These are phyloP conservation scores for Hemichromis elongatus DNA, from an alignment of 2,113 vertebrate species.

Conservation along the genomic window DNA sequence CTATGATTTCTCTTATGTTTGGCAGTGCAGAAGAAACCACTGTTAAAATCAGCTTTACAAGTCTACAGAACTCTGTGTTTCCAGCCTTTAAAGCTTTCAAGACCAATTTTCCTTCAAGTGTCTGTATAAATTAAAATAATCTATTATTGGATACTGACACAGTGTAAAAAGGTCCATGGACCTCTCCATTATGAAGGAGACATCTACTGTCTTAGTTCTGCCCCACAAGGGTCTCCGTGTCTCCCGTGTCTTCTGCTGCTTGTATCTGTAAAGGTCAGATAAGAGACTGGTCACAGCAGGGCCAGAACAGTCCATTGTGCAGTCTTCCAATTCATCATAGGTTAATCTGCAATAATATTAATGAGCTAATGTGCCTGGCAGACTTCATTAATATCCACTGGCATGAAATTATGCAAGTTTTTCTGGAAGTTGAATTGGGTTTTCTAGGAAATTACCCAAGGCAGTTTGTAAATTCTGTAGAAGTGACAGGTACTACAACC, in stretches of 20 bases:
- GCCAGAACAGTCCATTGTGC: constrained; percentile 50
- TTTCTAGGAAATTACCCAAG: constrained; percentile 18
- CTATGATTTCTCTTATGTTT: not conserved
- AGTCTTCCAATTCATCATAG: constrained; percentile 49
- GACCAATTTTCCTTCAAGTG: constrained; percentile 9
- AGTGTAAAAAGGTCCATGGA: constrained; percentile 29
- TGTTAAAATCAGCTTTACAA: not conserved
- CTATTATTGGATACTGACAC: constrained; percentile 37
- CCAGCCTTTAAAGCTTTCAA: constrained; percentile 9
- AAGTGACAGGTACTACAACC: not conserved
- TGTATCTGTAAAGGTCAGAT: constrained; percentile 67
- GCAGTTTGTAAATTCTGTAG: constrained; percentile 4
- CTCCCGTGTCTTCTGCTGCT: constrained; percentile 40
- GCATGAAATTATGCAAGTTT: constrained; percentile 32
- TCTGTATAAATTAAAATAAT: constrained; percentile 40
- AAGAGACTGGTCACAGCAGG: constrained; percentile 55
- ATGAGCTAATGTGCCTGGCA: constrained; percentile 50
- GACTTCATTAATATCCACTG: constrained; percentile 49
- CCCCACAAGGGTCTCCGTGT: constrained; percentile 27
- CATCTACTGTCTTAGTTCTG: constrained; percentile 31
- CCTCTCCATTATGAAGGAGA: constrained; percentile 15
- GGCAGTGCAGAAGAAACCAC: not conserved
- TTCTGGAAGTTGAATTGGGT: constrained; percentile 20
- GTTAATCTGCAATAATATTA: constrained; percentile 62
- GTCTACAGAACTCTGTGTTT: not conserved